Base-by-base conservation (phyloP, 2,888 invertebrate genomes). In the Drosophila eohydei region DNA sequence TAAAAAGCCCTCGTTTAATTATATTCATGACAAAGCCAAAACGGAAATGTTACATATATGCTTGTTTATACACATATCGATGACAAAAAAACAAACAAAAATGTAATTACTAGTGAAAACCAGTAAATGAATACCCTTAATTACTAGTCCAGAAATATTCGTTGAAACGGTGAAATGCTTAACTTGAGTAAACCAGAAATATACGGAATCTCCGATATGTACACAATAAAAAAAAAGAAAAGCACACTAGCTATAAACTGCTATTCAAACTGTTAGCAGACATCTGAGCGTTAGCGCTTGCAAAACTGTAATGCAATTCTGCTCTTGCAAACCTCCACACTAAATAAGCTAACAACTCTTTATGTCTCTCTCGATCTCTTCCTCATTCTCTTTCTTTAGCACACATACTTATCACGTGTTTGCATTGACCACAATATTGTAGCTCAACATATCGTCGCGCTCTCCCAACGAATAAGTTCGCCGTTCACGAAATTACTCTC, bases 371-470 rank as follows among this genome's bases (percentile, higher is more conserved):
- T 52, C 8, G 46, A 28, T 55, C 38, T 71, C 46, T 28, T 26
- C 60, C 32, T 51, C 41, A 38, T 52, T 80, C 60, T 46, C 50
- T 56, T 43, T 50, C 26, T 43, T 5, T 40, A 68, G 68, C 64
- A 63, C 54, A 75, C 48, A 30, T 64, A 67, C 52, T 51, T 62
- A 69, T 80, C 83, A 88, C 83, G 78, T 88, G 89, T 57, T 43
- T 65, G 62, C 57, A 55, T 34, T 51, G 58, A 46, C 64, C 51
- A 55, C 65, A 55, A 65, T 48, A 51, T 78, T 80, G 78, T 78
- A 62, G 87, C 69, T 51, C 34, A 78, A 62, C 57, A 83, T 81
- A 74, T 26, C 26, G 36, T 65, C 77, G 76, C 76, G 68, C 36
- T 40, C 44, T 12, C 16, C 38, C 50, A 38, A 46, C 51, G 14